These are phyloP conservation scores for Geococcyx californianus DNA, from an alignment of 2,113 vertebrate species.

Conservation along the genomic window DNA sequence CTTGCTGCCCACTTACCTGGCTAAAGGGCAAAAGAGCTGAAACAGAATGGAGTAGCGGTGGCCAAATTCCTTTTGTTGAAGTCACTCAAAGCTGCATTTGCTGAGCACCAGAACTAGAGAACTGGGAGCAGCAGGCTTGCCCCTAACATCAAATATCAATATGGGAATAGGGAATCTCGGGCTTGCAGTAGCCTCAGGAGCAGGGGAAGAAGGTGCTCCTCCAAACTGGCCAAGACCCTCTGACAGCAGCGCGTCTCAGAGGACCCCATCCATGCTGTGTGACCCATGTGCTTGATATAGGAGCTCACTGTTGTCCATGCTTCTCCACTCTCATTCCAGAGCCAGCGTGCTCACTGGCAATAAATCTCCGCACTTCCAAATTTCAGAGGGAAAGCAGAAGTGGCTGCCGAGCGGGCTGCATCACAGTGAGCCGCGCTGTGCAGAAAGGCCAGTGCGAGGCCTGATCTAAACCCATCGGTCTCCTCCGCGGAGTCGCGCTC, in stretches of 20 bases:
- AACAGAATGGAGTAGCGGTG: background rate
- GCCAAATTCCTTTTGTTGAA: background rate
- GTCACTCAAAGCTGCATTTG: background rate
- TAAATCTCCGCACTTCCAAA: background rate
- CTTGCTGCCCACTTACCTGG: background rate
- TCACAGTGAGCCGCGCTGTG: background rate
- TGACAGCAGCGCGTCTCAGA: constrained; percentile 50
- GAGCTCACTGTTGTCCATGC: constrained; percentile 59
- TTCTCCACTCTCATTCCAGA: constrained; percentile 57
- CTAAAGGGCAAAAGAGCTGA: background rate
- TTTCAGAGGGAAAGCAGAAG: background rate
- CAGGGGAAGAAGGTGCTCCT: constrained; percentile 28
- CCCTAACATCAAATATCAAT: background rate
- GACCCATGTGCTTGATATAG: constrained; percentile 59
- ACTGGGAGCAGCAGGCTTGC: background rate
- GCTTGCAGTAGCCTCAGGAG: background rate
- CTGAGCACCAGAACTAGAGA: background rate
- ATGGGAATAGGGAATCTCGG: background rate
- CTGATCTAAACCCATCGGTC: fast-evolving
- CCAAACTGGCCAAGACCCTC: constrained; percentile 11
- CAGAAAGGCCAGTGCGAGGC: background rate
- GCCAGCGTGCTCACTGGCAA: background rate
- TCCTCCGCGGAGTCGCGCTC: background rate
- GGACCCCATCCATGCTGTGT: constrained; percentile 63
- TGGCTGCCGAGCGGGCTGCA: background rate